Evolutionary conservation across 2,113 vertebrate species (phyloP), one percentile per base, ranked within the genome.

Genomic region (Bombycilla garrulus): DNA sequence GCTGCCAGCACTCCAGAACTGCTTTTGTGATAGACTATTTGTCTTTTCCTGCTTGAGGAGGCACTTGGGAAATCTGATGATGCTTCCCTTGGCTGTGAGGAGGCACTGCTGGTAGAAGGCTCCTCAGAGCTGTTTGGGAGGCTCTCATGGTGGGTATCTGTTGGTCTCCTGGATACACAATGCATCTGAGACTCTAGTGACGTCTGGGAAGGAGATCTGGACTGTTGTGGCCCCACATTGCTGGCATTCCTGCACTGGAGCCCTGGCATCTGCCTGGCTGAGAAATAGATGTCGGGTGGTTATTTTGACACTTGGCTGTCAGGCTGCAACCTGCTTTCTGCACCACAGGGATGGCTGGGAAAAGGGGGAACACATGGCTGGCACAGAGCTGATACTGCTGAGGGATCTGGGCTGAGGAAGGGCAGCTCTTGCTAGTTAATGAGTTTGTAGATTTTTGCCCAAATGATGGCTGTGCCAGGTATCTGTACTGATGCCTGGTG

Each of bases 401-500:
- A 35, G 6, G 50, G 70, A 33, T 18, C 12, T 76, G 26, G 22
- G 16, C 26, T 72, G 62, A 86, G 40, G 38, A 88, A 65, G 28
- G 45, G 64, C 45, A 81, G 36, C 45, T 65, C 17, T 40, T 61
- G 42, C 20, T 53, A 38, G 12, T n/a, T 42, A n/a, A 50, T 77
- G 15, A 24, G 31, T 35, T 54, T 62, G 38, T 77, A 70, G 56
- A 12, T 61, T 69, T 42, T 31, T 80, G 36, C 24, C 35, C 31
- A 69, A 33, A 60, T 12, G 12, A 29, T 44, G 47, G 10, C 60
- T 61, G 20, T 81, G 58, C 38, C 67, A 58, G 58, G 47, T n/a
- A 35, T 44, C 40, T 29, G 9, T 22, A 45, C 45, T 0, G 0
- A 31, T 58, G 62, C 6, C 51, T 91, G 51, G 14, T 31, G 44